Conservation (phyloP, 1,140 invertebrate genomes). For the Drosophila truncata region DNA sequence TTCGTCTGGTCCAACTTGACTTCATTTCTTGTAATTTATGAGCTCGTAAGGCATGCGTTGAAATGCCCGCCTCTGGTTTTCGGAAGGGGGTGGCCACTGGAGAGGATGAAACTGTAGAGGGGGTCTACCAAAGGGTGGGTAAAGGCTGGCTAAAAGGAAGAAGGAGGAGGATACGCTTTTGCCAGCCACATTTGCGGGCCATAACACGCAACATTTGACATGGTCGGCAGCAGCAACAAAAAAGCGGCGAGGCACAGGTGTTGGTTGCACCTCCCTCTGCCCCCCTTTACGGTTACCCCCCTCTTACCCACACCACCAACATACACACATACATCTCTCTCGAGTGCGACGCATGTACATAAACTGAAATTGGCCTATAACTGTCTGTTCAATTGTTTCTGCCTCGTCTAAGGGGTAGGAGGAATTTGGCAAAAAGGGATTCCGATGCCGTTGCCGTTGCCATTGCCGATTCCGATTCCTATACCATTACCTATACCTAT, state of each 20-base stretch:
- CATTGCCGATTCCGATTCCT: slow-evolving; percentile 18
- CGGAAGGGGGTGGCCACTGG: slow-evolving; percentile 6
- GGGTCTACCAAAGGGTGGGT: slow-evolving; percentile 8
- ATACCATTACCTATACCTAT: slow-evolving; percentile 55
- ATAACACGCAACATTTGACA: slow-evolving; percentile 83
- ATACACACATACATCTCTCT: slow-evolving; percentile 64
- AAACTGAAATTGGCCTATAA: slow-evolving; percentile 82
- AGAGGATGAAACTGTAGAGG: slow-evolving; percentile 1
- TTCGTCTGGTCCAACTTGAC: not conserved
- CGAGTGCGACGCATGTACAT: slow-evolving; percentile 76
- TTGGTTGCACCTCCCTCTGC: slow-evolving; percentile 30
- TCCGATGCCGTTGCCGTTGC: not conserved
- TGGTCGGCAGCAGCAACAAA: slow-evolving; percentile 39
- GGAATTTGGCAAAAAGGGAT: slow-evolving; percentile 19
- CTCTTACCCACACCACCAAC: not conserved
- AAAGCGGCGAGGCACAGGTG: slow-evolving; percentile 60
- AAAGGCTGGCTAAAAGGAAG: slow-evolving; percentile 9
- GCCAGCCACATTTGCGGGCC: slow-evolving; percentile 78
- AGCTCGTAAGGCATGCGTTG: slow-evolving; percentile 76
- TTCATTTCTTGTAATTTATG: slow-evolving; percentile 64
- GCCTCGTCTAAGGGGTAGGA: slow-evolving; percentile 25
- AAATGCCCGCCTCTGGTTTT: slow-evolving; percentile 42
- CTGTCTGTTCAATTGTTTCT: slow-evolving; percentile 82
- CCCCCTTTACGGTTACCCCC: slow-evolving; percentile 4
- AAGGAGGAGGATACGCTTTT: slow-evolving; percentile 66